Evolutionary conservation across 2,797 vertebrate genomes (phyloP).

Genomic region (Lepus townsendii): DNA sequence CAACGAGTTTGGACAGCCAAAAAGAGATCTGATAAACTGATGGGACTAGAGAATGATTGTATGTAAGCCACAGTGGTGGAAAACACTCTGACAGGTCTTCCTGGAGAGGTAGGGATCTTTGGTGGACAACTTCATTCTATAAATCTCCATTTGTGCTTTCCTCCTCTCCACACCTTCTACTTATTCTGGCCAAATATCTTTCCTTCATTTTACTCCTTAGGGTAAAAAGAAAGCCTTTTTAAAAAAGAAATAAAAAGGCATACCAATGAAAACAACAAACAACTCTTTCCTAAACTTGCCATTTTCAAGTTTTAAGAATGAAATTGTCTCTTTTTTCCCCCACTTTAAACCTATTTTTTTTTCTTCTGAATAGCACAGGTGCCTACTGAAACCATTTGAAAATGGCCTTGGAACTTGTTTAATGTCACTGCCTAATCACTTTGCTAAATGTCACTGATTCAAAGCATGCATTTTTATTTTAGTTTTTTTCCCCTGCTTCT

Average conservation of each 20-base stretch:
- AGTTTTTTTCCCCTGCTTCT: neutral
- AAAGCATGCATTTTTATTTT: neutral
- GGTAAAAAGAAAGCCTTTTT: constrained; percentile 2
- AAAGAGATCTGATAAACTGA: neutral
- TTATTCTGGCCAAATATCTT: constrained; percentile 36
- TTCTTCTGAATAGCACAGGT: neutral
- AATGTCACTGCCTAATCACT: constrained; percentile 74
- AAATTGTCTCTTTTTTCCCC: neutral
- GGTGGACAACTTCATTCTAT: neutral
- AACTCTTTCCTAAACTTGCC: neutral
- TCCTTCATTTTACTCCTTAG: neutral
- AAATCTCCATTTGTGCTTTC: neutral
- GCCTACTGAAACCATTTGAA: constrained; percentile 44
- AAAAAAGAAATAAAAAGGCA: constrained; percentile 31
- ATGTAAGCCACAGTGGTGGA: neutral
- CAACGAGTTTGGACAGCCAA: neutral
- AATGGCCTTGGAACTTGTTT: constrained; percentile 69
- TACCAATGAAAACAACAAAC: constrained; percentile 10
- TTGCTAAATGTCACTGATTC: constrained; percentile 73
- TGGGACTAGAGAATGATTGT: neutral
- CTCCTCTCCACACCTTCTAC: neutral
- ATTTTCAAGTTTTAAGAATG: constrained; percentile 69
- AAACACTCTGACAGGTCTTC: neutral
- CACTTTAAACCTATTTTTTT: neutral
- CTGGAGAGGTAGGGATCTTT: neutral